A percentile compares a stretch with the other conserved stretches of the same genome.
phyloP scores from a whole-genome alignment of 2,888 invertebrate genomes.

The Drosophila algonquin region DNA sequence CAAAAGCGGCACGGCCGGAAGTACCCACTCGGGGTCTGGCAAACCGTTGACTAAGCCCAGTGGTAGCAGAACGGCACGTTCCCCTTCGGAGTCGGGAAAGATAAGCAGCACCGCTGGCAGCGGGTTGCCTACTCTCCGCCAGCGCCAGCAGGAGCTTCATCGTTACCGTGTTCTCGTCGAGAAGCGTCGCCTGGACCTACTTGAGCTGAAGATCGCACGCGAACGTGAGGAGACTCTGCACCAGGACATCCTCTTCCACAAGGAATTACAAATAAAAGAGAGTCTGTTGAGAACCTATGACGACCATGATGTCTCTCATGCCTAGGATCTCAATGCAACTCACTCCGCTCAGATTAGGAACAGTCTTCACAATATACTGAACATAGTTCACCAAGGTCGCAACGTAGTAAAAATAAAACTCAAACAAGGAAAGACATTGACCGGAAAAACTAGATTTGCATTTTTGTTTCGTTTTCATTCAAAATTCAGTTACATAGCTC shows the following conservation, averaged over 20 bases:
- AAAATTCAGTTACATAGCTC: too few relatives aligned
- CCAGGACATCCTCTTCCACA: conserved; percentile 70
- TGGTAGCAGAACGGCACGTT: background rate
- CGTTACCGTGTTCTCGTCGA: conserved; percentile 72
- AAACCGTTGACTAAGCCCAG: background rate
- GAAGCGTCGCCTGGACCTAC: conserved; percentile 70
- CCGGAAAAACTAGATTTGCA: background rate
- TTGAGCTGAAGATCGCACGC: conserved; percentile 73
- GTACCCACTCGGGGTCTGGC: background rate
- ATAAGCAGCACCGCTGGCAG: conserved; percentile 17
- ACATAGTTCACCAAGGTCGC: background rate
- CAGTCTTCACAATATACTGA: background rate
- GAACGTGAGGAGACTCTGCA: conserved; percentile 74
- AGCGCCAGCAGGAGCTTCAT: conserved; percentile 74
- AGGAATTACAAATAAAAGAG: conserved; percentile 70
- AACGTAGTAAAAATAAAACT: conserved; percentile 9
- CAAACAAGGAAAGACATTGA: background rate
- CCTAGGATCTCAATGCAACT: conserved; percentile 21
- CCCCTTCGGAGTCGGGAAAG: background rate
- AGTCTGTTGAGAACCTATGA: conserved; percentile 57
- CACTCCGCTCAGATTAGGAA: conserved; percentile 2
- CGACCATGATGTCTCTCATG: conserved; percentile 64
- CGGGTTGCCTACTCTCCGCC: conserved; percentile 53
- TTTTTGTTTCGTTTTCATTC: background rate
- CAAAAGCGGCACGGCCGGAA: background rate